phyloP scores from a whole-genome alignment of 2,888 invertebrate species.

The Malthinus seriepunctatus region DNA sequence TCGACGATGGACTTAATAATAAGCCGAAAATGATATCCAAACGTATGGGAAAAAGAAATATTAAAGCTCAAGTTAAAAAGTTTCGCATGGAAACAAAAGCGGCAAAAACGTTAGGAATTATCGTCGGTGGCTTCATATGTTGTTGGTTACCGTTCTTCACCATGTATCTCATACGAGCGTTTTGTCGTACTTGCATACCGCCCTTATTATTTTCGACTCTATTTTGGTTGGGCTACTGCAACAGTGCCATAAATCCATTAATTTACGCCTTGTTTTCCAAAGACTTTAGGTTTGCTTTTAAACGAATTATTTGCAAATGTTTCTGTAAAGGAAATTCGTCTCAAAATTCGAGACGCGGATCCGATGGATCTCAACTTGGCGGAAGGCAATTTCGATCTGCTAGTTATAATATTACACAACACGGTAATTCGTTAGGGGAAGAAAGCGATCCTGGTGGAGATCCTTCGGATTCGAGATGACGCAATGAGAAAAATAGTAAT shows the following conservation, averaged over 20 bases:
- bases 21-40: constrained; percentile 58
- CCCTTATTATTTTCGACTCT: constrained; percentile 85
- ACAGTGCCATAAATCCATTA: constrained; percentile 93
- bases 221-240: constrained; percentile 98
- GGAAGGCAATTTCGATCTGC: constrained; percentile 58
- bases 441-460: constrained; percentile 60
- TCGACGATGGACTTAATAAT: constrained; percentile 41
- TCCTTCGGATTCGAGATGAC: constrained; percentile 62
- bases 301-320: constrained; percentile 86
- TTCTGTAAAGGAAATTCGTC: constrained; percentile 64
- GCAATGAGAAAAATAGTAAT: constrained; percentile 45
- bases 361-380: constrained; percentile 60
- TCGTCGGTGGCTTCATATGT: constrained; percentile 94
- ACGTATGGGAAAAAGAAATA: constrained; percentile 85
- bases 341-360: constrained; percentile 58
- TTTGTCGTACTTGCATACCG: constrained; percentile 83
- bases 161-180: constrained; percentile 88
- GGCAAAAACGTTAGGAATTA: constrained; percentile 94
- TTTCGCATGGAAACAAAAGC: constrained; percentile 97
- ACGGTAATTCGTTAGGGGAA: constrained; percentile 60
- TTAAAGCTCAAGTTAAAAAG: constrained; percentile 82
- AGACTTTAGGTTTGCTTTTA: constrained; percentile 94
- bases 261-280: constrained; percentile 94
- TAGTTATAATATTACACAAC: constrained; percentile 61
- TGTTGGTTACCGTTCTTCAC: constrained; percentile 99